These are phyloP conservation scores for Gobio occitaniae DNA, from an alignment of 2,797 vertebrate species.

Conservation along the genomic window DNA sequence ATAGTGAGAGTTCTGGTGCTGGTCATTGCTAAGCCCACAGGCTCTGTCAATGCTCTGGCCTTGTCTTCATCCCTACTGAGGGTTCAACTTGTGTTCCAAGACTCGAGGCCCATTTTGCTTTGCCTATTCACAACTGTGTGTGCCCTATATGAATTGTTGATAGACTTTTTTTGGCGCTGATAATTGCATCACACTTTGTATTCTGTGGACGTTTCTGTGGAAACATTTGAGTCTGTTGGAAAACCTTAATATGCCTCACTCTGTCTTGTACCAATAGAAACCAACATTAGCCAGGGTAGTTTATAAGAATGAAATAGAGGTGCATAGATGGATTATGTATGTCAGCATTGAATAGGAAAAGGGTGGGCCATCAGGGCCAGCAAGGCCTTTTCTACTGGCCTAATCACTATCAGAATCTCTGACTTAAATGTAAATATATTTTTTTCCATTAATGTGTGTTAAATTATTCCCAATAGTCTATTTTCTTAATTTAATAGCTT, in stretches of 20 bases:
- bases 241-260: conserved; percentile 7
- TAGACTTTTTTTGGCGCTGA: neutral
- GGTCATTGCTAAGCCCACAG: neutral
- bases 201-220: neutral
- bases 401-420: too few relatives aligned
- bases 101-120: neutral
- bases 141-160: neutral
- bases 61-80: neutral
- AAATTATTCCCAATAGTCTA: too few relatives aligned
- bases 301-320: conserved; percentile 8
- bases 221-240: conserved; percentile 36
- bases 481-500: too few relatives aligned
- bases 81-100: neutral
- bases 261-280: neutral
- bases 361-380: too few relatives aligned
- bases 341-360: too few relatives aligned
- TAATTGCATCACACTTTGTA: conserved; percentile 3
- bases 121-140: neutral
- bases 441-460: too few relatives aligned
- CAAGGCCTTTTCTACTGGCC: too few relatives aligned
- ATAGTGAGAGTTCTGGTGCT: neutral
- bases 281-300: neutral
- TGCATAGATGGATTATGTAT: neutral
- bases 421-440: too few relatives aligned
- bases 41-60: neutral